Percentiles rank a stretch among this genome's conserved stretches.
These are phyloP conservation scores for Eristalis intricaria DNA, from an alignment of 2,888 invertebrate genomes.

Conservation along the genomic window DNA sequence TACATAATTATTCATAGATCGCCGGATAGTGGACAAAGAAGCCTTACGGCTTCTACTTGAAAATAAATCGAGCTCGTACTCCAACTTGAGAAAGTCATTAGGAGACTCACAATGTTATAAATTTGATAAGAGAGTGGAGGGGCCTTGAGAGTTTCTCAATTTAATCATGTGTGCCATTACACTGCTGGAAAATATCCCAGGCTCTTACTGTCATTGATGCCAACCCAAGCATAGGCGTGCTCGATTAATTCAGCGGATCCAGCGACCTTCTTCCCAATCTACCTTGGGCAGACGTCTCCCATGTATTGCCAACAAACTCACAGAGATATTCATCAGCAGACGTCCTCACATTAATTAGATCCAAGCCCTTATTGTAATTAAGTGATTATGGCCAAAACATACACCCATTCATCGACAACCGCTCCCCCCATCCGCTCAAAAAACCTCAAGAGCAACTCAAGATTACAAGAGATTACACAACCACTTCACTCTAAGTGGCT, in stretches of 20 bases:
- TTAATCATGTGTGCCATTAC: background rate
- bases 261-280: background rate
- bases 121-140: background rate
- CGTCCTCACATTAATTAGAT: conserved; percentile 20
- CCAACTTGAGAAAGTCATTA: background rate
- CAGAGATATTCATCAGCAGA: background rate
- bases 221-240: background rate
- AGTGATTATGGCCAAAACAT: conserved; percentile 12
- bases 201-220: background rate
- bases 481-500: background rate
- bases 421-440: background rate
- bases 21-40: too few species aligned
- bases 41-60: too few species aligned
- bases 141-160: background rate
- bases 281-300: background rate
- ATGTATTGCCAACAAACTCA: background rate
- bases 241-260: background rate
- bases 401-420: conserved; percentile 23
- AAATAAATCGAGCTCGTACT: too few species aligned
- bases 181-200: background rate
- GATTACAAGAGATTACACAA: background rate
- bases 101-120: background rate
- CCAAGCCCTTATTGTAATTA: conserved; percentile 30
- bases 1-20: too few species aligned
- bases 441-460: background rate